Evolutionary conservation across 2,888 invertebrate species (phyloP).

Genomic region (Syrista parreyssii): DNA sequence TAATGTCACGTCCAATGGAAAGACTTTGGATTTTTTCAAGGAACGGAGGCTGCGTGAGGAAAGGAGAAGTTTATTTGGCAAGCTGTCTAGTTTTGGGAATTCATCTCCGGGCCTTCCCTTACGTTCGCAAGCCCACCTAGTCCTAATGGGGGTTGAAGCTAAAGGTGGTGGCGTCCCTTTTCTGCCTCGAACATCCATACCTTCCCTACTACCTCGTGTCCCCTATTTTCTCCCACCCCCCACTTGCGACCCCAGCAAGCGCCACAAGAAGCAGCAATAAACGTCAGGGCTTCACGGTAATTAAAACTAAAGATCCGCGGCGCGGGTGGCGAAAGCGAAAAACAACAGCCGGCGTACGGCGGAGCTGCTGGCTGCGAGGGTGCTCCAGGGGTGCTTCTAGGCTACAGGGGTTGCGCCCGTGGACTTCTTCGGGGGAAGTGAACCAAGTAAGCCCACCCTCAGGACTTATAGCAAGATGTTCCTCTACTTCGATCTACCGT

Average conservation of each 20-base stretch:
- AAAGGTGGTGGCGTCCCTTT: slow-evolving; percentile 29
- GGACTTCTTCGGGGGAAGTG: too few species aligned
- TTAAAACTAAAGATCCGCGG: slow-evolving; percentile 63
- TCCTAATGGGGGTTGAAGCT: not conserved
- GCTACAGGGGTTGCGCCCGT: too few species aligned
- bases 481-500: too few species aligned
- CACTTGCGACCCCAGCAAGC: slow-evolving; percentile 6
- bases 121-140: slow-evolving; percentile 25
- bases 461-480: too few species aligned
- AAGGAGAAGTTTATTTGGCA: slow-evolving; percentile 49
- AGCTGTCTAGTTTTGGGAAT: slow-evolving; percentile 54
- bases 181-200: slow-evolving; percentile 27
- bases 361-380: too few species aligned
- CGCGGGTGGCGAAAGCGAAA: slow-evolving; percentile 48
- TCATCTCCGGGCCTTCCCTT: slow-evolving; percentile 48
- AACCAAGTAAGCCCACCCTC: slow-evolving; percentile 8
- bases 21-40: too few species aligned
- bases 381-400: too few species aligned
- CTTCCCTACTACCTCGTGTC: slow-evolving; percentile 8
- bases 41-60: too few species aligned
- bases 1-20: too few species aligned
- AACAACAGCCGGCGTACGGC: slow-evolving; percentile 48
- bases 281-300: slow-evolving; percentile 61
- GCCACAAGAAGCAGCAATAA: slow-evolving; percentile 62
- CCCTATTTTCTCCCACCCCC: slow-evolving; percentile 29